These are phyloP conservation scores for Eristalis tenax DNA, from an alignment of 2,888 invertebrate species.

Conservation along the genomic window DNA sequence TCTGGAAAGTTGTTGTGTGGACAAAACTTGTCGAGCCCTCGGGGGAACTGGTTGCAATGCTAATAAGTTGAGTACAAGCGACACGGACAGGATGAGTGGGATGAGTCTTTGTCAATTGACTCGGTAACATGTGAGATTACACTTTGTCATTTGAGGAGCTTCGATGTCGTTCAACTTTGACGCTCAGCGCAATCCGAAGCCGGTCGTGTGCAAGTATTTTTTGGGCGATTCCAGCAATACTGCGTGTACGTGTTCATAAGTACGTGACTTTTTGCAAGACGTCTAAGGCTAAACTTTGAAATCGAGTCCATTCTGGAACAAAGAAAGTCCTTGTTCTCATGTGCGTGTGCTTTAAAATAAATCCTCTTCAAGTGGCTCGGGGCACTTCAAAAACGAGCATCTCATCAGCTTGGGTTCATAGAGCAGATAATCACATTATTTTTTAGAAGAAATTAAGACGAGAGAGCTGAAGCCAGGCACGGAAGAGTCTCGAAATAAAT, in stretches of 20 bases:
- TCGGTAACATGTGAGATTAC: not conserved
- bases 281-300: not conserved
- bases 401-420: too few species aligned
- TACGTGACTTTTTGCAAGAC: not conserved
- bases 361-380: too few species aligned
- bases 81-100: not conserved
- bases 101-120: not conserved
- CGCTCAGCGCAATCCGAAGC: not conserved
- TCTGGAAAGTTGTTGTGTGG: constrained; percentile 63
- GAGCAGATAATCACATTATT: too few species aligned
- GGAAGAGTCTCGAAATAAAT: too few species aligned
- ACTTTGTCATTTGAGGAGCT: not conserved
- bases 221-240: not conserved
- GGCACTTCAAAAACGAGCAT: too few species aligned
- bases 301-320: not conserved
- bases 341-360: too few species aligned
- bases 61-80: not conserved
- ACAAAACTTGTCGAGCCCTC: constrained; percentile 42
- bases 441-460: too few species aligned
- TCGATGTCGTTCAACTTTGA: not conserved
- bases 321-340: too few species aligned
- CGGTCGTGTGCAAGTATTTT: not conserved
- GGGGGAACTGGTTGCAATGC: constrained; percentile 35
- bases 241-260: not conserved
- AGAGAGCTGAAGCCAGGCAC: too few species aligned